Conservation (phyloP, 2,113 vertebrate species). For the Sylvietta virens region DNA sequence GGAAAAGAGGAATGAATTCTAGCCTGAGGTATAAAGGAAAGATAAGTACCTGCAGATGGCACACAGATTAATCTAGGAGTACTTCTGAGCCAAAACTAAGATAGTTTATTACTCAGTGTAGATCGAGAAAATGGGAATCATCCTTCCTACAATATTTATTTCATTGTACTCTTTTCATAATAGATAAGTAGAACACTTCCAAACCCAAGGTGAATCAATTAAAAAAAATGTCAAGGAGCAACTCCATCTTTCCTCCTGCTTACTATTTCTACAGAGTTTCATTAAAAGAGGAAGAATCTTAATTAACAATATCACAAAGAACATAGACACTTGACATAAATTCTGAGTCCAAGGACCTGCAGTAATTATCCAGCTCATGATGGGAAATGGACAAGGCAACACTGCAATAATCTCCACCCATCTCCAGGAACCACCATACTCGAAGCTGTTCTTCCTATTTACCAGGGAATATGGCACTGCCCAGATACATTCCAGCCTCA, state of each 20-base stretch:
- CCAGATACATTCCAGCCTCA: neutral
- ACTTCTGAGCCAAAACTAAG: neutral
- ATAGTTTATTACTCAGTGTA: neutral
- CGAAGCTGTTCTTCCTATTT: neutral
- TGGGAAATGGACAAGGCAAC: neutral
- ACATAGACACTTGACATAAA: neutral
- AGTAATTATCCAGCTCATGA: neutral
- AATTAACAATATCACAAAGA: neutral
- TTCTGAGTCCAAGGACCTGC: neutral
- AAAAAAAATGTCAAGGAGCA: neutral
- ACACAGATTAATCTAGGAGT: neutral
- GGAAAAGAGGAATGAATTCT: neutral
- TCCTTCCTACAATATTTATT: neutral
- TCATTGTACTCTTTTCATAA: neutral
- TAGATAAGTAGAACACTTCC: neutral
- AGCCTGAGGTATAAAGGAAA: neutral
- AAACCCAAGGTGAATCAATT: neutral
- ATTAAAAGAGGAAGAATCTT: neutral
- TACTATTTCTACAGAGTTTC: neutral
- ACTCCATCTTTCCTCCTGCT: neutral
- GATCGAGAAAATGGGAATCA: neutral
- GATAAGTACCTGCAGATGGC: neutral
- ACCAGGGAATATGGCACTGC: neutral
- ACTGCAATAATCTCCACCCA: neutral
- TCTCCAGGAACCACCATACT: accelerated